Evolutionary conservation across 2,888 invertebrate species (phyloP).

Genomic region (Cerceris ruficornis): DNA sequence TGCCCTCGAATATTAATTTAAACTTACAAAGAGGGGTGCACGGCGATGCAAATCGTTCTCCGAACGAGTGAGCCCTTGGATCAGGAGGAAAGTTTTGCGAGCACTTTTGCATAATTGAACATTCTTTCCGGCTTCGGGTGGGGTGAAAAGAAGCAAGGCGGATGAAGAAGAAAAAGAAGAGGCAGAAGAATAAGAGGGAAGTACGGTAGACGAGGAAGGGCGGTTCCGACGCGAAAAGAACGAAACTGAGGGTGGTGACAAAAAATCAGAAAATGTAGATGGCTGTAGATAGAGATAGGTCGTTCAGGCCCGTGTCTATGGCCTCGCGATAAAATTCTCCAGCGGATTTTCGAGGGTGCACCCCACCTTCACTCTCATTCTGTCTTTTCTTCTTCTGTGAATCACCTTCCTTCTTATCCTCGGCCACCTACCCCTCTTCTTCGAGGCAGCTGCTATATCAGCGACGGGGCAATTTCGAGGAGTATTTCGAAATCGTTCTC

Average conservation of each 20-base stretch:
- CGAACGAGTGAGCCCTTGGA: slow-evolving; percentile 19
- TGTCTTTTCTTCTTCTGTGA: slow-evolving; percentile 12
- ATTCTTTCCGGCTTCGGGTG: slow-evolving; percentile 65
- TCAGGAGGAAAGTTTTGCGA: slow-evolving; percentile 60
- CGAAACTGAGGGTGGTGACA: background rate
- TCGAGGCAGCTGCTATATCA: slow-evolving; percentile 39
- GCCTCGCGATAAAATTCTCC: slow-evolving; percentile 64
- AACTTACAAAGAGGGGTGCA: slow-evolving; percentile 63
- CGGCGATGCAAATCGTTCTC: background rate
- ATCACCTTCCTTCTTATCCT: background rate
- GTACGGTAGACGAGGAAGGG: background rate
- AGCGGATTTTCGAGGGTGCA: slow-evolving; percentile 55
- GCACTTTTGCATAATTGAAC: slow-evolving; percentile 79
- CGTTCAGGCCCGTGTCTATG: slow-evolving; percentile 41
- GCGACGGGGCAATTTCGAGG: slow-evolving; percentile 45
- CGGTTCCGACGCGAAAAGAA: slow-evolving; percentile 17
- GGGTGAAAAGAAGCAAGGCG: too few species aligned
- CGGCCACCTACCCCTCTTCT: background rate
- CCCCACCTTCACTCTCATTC: slow-evolving; percentile 1
- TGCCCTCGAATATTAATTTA: slow-evolving; percentile 77
- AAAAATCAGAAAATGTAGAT: slow-evolving; percentile 57
- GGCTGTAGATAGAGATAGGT: slow-evolving; percentile 19
- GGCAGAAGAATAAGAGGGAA: background rate
- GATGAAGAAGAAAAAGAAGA: slow-evolving; percentile 31
- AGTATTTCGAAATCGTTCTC: slow-evolving; percentile 50